Evolutionary conservation across 92 coral and sea anemone genomes (phyloP).

Genomic region (Metridium senile): DNA sequence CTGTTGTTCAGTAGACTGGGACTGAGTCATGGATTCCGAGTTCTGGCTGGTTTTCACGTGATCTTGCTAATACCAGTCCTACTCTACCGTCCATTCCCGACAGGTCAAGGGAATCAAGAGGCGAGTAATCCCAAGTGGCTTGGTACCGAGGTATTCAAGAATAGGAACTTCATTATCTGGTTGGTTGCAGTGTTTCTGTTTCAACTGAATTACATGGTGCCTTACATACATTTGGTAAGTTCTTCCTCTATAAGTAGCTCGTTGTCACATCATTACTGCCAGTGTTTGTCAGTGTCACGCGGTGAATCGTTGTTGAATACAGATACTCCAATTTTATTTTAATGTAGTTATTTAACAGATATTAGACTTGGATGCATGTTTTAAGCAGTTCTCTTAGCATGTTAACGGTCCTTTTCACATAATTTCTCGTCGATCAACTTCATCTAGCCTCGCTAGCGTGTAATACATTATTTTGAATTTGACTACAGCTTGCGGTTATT

Average conservation of each 20-base stretch:
- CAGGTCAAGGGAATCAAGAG: neutral
- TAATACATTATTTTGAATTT: too few relatives aligned
- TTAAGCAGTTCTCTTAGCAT: too few relatives aligned
- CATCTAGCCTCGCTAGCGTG: too few relatives aligned
- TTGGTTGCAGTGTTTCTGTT: slow-evolving; percentile 20
- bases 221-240: slow-evolving; percentile 35
- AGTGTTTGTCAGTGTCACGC: too few relatives aligned
- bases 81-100: slow-evolving; percentile 19
- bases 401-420: too few relatives aligned
- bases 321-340: too few relatives aligned
- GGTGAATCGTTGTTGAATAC: too few relatives aligned
- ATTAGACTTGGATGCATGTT: too few relatives aligned
- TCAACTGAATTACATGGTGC: slow-evolving; percentile 33
- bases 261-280: too few relatives aligned
- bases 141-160: slow-evolving; percentile 7
- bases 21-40: slow-evolving; percentile 14
- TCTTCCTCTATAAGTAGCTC: neutral
- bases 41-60: neutral
- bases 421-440: too few relatives aligned
- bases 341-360: too few relatives aligned
- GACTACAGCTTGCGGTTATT: too few relatives aligned
- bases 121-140: neutral
- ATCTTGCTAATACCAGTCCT: slow-evolving; percentile 18
- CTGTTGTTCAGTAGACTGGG: slow-evolving; percentile 16
- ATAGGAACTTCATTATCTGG: slow-evolving; percentile 10